Percentiles rank a stretch among this genome's conserved stretches.
Conservation (phyloP, 2,797 vertebrate species). For the Phataginus tetradactyla region DNA sequence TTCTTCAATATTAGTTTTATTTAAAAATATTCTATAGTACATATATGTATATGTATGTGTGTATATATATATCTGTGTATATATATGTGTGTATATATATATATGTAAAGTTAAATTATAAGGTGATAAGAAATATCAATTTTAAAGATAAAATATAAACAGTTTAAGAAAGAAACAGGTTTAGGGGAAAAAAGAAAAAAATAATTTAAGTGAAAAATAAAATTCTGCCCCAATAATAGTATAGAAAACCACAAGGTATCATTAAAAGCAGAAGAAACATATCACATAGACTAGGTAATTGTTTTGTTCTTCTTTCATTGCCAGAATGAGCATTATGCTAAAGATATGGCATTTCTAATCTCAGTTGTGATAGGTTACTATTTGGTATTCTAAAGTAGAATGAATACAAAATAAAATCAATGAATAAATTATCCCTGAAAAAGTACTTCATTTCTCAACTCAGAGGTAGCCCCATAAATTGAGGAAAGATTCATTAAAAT, state of each 20-base stretch:
- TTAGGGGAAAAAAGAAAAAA: not conserved
- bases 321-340: slow-evolving; percentile 37
- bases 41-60: not conserved
- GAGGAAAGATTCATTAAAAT: slow-evolving; percentile 36
- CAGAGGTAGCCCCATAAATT: slow-evolving; percentile 26
- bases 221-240: not conserved
- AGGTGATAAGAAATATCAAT: not conserved
- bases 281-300: not conserved
- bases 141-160: not conserved
- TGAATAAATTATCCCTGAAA: slow-evolving; percentile 69
- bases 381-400: slow-evolving; percentile 56
- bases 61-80: no score
- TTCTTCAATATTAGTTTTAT: not conserved
- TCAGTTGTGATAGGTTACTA: slow-evolving; percentile 5
- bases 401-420: slow-evolving; percentile 61
- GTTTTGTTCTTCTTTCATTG: slow-evolving; percentile 43
- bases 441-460: slow-evolving; percentile 59
- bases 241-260: not conserved
- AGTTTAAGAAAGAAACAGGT: not conserved
- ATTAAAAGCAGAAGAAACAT: slow-evolving; percentile 8
- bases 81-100: not conserved
- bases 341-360: slow-evolving; percentile 57
- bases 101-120: slow-evolving; percentile 39
- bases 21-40: not conserved
- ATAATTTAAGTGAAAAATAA: not conserved